phyloP scores from a whole-genome alignment of 2,113 vertebrate genomes.

The Rhadina sibilatrix region DNA sequence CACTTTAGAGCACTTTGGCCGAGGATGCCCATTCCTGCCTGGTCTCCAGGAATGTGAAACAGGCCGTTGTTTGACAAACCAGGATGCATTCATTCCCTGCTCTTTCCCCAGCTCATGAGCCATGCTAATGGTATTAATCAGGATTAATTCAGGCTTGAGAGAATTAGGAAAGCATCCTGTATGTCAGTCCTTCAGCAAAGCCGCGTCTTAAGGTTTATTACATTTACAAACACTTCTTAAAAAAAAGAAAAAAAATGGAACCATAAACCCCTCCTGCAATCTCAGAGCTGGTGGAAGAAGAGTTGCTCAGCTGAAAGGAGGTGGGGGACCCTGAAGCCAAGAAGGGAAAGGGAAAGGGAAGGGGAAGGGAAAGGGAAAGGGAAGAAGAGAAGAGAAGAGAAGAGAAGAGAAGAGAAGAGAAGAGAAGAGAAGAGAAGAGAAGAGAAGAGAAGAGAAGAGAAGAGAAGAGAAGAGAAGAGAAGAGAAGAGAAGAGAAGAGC shows the following conservation, averaged over 20 bases:
- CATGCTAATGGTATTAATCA: slow-evolving; percentile 37
- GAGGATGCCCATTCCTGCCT: neutral
- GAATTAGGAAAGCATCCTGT: slow-evolving; percentile 5
- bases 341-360: neutral
- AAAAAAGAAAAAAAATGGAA: neutral
- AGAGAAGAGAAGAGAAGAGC: neutral
- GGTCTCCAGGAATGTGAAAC: neutral
- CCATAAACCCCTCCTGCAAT: neutral
- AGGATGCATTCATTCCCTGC: neutral
- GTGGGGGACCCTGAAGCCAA: neutral
- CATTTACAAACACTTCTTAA: neutral
- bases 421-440: no score
- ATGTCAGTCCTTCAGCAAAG: slow-evolving; percentile 22
- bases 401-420: no score
- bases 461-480: no score
- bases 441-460: no score
- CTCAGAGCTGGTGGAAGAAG: neutral
- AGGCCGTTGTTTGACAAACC: neutral
- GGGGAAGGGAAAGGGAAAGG: no score
- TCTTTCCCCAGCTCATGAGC: neutral
- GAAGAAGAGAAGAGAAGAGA: neutral
- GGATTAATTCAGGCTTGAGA: slow-evolving; percentile 36
- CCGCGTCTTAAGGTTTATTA: neutral
- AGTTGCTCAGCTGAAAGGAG: neutral
- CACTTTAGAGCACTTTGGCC: neutral